Evolutionary conservation across 2,113 vertebrate species (phyloP), one percentile per base, ranked within the genome.

Genomic region (Ctenomys sociabilis): DNA sequence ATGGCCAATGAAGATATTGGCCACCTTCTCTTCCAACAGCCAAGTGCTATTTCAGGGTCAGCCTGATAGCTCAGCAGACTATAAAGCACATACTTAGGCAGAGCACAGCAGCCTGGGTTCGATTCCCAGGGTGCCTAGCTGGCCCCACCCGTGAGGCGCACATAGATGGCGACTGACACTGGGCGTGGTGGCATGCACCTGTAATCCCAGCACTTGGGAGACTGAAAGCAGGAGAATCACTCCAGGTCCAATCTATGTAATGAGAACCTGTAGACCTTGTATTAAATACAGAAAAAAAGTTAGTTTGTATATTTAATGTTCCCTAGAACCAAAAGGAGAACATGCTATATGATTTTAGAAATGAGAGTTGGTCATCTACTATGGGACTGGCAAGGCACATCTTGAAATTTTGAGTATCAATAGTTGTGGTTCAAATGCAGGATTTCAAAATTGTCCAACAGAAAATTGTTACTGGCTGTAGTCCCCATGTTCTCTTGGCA

Each of bases 401-500:
- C 54, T 96, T 96, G 52, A 96, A 94, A 86, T 52, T 86, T 86
- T 10, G 22, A 88, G 43, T 82, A 49, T n/a, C 49, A 85, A 52
- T 87, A 12, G 11, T 70, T 82, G 7, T 85, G 17, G 14, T 73
- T 77, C 40, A 82, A 57, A 95, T 75, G 68, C 92, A 95, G 49
- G 26, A 90, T 70, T 9, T 81, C 54, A 77, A 49, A 86, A 24
- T 82, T 83, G 54, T 22, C 52, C 90, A 92, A 6, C 3, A 81
- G 61, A 90, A 89, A 92, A 88, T 70, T 93, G 40, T 57, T 86
- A 43, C 80, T 95, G 84, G 52, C 52, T 81, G 3, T 24, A 32
- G 7, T 68, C 21, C 26, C 91, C 70, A 10, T 45, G 72, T 85
- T 75, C 91, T 81, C n/a, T 93, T 90, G 66, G 49, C 63, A 75